Percentiles rank a stretch among this genome's conserved stretches.
These are phyloP conservation scores for Nomia melanderi DNA, from an alignment of 1,140 invertebrate species.

Conservation along the genomic window DNA sequence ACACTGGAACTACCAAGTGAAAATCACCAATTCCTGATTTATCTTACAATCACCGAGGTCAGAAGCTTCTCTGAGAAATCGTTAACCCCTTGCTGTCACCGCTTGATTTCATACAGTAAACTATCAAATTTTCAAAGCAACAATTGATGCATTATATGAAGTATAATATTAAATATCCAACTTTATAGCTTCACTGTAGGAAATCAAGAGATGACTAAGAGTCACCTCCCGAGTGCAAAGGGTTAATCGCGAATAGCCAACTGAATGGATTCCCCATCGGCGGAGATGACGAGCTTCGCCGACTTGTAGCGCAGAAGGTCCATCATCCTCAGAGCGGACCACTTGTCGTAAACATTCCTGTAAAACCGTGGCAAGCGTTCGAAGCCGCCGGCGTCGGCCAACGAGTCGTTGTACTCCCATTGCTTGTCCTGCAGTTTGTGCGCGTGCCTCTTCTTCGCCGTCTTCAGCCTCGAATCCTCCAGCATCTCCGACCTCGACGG, in stretches of 20 bases:
- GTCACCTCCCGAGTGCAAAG: too few species aligned
- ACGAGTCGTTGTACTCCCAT: conserved; percentile 71
- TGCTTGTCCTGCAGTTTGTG: conserved; percentile 69
- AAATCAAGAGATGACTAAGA: too few species aligned
- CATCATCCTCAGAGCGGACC: conserved; percentile 37
- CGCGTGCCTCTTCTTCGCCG: conserved; percentile 64
- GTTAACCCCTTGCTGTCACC: too few species aligned
- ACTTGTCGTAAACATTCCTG: conserved; percentile 62
- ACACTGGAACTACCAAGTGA: too few species aligned
- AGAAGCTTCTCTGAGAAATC: too few species aligned
- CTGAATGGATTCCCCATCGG: conserved; percentile 50
- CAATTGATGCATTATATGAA: too few species aligned
- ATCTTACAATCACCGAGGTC: too few species aligned
- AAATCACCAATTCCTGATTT: too few species aligned
- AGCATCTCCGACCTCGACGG: conserved; percentile 76
- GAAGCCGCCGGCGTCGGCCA: conserved; percentile 67
- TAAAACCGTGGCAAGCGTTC: conserved; percentile 68
- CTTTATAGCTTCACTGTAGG: too few species aligned
- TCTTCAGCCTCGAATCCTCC: conserved; percentile 64
- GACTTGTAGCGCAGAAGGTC: conserved; percentile 71
- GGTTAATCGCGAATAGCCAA: conserved; percentile 9
- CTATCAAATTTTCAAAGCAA: too few species aligned
- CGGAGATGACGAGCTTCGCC: conserved; percentile 59
- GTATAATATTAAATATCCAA: too few species aligned
- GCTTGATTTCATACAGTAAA: too few species aligned